Base-by-base conservation (phyloP, 1,140 invertebrate genomes). In the Antheraea mylitta region DNA sequence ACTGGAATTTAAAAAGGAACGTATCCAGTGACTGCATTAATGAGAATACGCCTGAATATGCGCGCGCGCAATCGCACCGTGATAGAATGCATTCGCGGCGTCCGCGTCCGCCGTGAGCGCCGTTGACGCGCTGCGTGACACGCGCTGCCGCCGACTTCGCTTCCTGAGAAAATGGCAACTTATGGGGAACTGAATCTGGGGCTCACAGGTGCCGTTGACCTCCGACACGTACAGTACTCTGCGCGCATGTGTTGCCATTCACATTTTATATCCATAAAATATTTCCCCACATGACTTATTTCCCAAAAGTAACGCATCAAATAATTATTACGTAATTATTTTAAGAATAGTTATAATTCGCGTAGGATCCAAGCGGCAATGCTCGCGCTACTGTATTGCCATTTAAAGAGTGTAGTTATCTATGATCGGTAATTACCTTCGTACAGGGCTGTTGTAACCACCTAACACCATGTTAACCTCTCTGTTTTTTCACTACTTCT, bases 161-260 rank as follows among this genome's bases (percentile, higher is more conserved):
- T 91, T 91, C 89, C 87, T 87, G 80, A 88, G 89, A 91, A 91
- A 90, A 91, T 90, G 80, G 85, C 87, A 88, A 91, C 78, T 91
- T 90, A 89, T 86, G 81, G 81, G 83, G 85, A 90, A 89, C 78
- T 85, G 78, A 87, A 89, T 89, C 85, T 89, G 86, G 82, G 81
- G 74, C 78, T 88, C 76, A 72, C 75, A 80, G 76, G 85, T 87
- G 86, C 81, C 83, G 82, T 81, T 90, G 83, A 90, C 86, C 86
- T 78, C 71, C 73, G 73, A 79, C 83, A 80, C 79, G 70, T 81
- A 73, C 78, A 73, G 77, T 75, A 83, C 74, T 77, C 73, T 70
- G 75, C 68, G 77, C 79, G 78, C 79, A 78, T 80, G 76, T 85
- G 74, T 73, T 77, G 82, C 79, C 75, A 83, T 84, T 82, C 83